phyloP scores from a whole-genome alignment of 2,113 vertebrate species.

The Paedocypris sp. region DNA sequence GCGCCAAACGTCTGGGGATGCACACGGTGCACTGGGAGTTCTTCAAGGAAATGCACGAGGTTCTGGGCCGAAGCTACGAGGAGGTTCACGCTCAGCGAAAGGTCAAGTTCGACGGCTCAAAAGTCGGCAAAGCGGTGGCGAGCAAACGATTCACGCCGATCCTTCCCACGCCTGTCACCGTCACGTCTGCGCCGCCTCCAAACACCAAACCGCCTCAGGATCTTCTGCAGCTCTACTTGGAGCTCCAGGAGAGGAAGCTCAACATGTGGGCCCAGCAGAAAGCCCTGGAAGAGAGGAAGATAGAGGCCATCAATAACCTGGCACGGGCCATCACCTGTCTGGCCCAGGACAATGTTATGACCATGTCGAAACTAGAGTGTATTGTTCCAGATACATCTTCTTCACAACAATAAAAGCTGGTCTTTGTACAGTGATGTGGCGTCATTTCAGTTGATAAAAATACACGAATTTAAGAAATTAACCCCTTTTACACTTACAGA shows the following conservation, averaged over 20 bases:
- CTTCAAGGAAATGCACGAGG: conserved; percentile 56
- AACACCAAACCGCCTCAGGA: conserved; percentile 51
- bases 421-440: background rate
- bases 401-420: background rate
- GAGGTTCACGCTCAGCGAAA: conserved; percentile 51
- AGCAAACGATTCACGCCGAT: conserved; percentile 59
- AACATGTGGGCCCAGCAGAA: conserved; percentile 68
- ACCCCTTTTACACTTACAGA: too few relatives aligned
- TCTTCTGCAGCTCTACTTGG: conserved; percentile 63
- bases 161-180: conserved; percentile 48
- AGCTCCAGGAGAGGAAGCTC: conserved; percentile 66
- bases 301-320: conserved; percentile 64
- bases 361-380: conserved; percentile 38
- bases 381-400: background rate
- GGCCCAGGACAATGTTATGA: conserved; percentile 43
- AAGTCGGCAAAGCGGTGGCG: conserved; percentile 48
- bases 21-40: conserved; percentile 64
- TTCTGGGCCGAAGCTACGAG: conserved; percentile 55
- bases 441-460: background rate
- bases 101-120: conserved; percentile 45
- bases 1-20: conserved; percentile 49
- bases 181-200: conserved; percentile 6
- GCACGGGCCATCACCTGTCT: conserved; percentile 60
- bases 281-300: conserved; percentile 63
- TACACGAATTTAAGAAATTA: too few relatives aligned